Conservation (phyloP, 2,797 vertebrate genomes). For the Macropus fuliginosus region DNA sequence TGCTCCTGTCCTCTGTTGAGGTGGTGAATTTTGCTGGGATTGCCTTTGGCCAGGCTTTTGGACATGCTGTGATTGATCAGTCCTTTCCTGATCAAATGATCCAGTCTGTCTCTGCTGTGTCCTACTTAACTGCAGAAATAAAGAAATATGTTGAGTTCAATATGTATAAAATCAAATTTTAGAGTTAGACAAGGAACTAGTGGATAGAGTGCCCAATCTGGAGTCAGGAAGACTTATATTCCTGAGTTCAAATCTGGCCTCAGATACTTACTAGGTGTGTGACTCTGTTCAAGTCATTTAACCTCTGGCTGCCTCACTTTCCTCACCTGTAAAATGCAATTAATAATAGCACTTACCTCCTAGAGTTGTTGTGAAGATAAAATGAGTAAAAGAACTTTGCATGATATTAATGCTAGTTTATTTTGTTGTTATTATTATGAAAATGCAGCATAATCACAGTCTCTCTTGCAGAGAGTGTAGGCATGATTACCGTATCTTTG, state of each 20-base stretch:
- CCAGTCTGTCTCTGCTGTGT: slow-evolving; percentile 32
- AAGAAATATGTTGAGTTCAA: background rate
- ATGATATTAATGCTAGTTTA: too few species aligned
- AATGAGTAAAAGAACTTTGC: too few species aligned
- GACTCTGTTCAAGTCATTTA: background rate
- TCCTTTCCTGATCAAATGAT: background rate
- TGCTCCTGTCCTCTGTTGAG: background rate
- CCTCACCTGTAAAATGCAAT: background rate
- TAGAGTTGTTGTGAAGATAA: too few species aligned
- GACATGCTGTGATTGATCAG: background rate
- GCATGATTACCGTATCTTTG: too few species aligned
- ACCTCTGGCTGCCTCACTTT: background rate
- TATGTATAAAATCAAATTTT: background rate
- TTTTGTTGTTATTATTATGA: too few species aligned
- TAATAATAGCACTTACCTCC: too few species aligned
- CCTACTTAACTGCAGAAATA: slow-evolving; percentile 16
- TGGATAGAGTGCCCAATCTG: background rate
- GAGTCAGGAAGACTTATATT: background rate
- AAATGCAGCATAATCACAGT: too few species aligned
- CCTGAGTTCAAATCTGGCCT: background rate
- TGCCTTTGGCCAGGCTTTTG: background rate
- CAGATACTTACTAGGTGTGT: background rate
- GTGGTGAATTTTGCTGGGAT: slow-evolving; percentile 10
- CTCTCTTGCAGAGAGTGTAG: too few species aligned
- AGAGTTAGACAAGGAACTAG: background rate